These are phyloP conservation scores for Arnoldichthys spilopterus DNA, from an alignment of 2,797 vertebrate genomes.

Conservation along the genomic window DNA sequence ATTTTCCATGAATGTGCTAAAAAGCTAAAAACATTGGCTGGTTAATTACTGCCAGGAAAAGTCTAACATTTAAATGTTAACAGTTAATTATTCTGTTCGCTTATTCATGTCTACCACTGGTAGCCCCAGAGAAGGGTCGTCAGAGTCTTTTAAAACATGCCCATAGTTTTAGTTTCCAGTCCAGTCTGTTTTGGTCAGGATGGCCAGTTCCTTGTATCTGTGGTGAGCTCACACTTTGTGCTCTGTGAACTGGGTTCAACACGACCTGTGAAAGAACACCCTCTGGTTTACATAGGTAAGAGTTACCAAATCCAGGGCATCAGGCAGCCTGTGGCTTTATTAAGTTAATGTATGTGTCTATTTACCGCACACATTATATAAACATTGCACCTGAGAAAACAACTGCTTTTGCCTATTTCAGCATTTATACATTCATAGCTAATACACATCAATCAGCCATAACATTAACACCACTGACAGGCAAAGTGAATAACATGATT, in stretches of 20 bases:
- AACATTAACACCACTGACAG: no score
- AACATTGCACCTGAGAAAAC: background rate
- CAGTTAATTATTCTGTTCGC: background rate
- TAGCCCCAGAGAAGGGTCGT: no score
- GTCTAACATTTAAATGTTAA: background rate
- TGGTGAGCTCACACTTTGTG: background rate
- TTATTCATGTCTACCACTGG: no score
- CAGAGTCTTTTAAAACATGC: no score
- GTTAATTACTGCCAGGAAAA: background rate
- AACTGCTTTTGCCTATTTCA: background rate
- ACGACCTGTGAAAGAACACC: background rate
- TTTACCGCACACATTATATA: background rate
- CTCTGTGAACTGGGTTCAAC: background rate
- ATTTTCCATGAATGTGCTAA: background rate
- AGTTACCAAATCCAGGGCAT: background rate
- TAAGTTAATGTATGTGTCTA: no score
- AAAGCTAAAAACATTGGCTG: background rate
- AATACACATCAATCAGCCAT: no score
- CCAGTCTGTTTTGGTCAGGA: no score
- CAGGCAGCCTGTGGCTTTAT: background rate
- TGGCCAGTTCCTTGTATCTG: no score
- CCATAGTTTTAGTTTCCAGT: no score
- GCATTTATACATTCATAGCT: background rate
- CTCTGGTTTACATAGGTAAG: background rate
- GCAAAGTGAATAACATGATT: no score